These are phyloP conservation scores for Philypnodon macrostomus DNA, from an alignment of 2,797 vertebrate species.

Conservation along the genomic window DNA sequence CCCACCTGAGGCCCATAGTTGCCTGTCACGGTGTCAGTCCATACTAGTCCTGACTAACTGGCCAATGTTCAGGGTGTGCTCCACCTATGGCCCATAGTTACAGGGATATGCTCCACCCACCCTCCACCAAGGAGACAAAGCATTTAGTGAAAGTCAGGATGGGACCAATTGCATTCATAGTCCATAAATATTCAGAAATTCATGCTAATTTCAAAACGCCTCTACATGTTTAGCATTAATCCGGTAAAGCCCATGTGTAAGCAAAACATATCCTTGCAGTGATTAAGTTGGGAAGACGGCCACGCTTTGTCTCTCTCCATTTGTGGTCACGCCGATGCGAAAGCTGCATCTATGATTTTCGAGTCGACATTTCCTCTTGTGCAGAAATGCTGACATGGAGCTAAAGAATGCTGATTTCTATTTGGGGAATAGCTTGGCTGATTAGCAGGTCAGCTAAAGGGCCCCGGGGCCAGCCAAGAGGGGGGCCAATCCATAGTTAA, in stretches of 20 bases:
- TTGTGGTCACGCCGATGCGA: slow-evolving; percentile 16
- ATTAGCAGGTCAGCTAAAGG: slow-evolving; percentile 51
- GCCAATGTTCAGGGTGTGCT: too few relatives aligned
- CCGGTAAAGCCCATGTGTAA: slow-evolving; percentile 1
- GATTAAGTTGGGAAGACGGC: slow-evolving; percentile 7
- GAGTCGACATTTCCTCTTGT: slow-evolving; percentile 15
- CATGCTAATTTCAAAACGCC: not conserved
- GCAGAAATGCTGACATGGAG: slow-evolving; percentile 36
- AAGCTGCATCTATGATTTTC: slow-evolving; percentile 26
- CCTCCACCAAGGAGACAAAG: too few relatives aligned
- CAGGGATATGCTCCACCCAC: too few relatives aligned
- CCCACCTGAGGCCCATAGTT: too few relatives aligned
- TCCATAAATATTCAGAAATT: not conserved
- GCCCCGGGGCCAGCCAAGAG: slow-evolving; percentile 15
- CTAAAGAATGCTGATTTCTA: slow-evolving; percentile 34
- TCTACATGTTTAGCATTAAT: slow-evolving; percentile 8
- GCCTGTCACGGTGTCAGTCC: too few relatives aligned
- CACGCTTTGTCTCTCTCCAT: not conserved
- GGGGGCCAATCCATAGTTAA: slow-evolving; percentile 10
- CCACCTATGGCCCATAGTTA: too few relatives aligned
- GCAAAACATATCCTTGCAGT: not conserved
- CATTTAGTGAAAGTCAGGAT: too few relatives aligned
- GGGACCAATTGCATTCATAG: too few relatives aligned
- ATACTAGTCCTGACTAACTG: too few relatives aligned
- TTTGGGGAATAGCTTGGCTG: slow-evolving; percentile 43